Base-by-base conservation (phyloP, 1,140 invertebrate species). In the Papilio machaon region DNA sequence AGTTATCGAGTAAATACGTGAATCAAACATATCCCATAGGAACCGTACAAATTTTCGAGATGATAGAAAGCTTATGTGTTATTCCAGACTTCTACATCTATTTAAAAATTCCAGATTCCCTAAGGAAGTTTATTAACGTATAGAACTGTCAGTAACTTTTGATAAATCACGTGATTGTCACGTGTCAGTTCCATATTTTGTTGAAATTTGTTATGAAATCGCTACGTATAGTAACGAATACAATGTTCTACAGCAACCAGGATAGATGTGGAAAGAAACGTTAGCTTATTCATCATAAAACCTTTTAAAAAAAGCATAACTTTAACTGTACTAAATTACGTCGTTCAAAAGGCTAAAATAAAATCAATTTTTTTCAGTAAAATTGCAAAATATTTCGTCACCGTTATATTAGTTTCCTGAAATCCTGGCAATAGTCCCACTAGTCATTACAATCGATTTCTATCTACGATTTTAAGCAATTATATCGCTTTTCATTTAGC, bases 391-490 rank as follows among this genome's bases (percentile, higher is more conserved):
- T 23, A 74, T 74, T 74, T 15, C 73, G 19, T 74, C 73, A 74
- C 9, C 38, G n/a, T 43, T 74, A 74, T 74, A 74, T 74, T 2
- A 46, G 43, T 76, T 76, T 76, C 23, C 13, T 54, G 74, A 76
- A 76, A 23, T 54, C 46, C 74, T 76, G 74, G 74, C 74, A 76
- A 54, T 30, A 49, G 23, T 76, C 74, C 74, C 47, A 76, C 43
- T 76, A 17, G 74, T 76, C 19, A 19, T 47, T 76, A 49, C 46
- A 10, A 76, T 23, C 23, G 23, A n/a, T 76, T 54, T 49, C 74
- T 19, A 76, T 47, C 23, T 23, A 30, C 19, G 19, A 52, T 52
- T 76, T 73, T 73, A 73, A 23, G 43, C 43, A 47, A 76, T 76
- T 76, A 9, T 76, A 52, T 35, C 23, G n/a, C 43, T 76, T 49